phyloP scores from a whole-genome alignment of 2,797 vertebrate species.

The Pelobates cultripes region DNA sequence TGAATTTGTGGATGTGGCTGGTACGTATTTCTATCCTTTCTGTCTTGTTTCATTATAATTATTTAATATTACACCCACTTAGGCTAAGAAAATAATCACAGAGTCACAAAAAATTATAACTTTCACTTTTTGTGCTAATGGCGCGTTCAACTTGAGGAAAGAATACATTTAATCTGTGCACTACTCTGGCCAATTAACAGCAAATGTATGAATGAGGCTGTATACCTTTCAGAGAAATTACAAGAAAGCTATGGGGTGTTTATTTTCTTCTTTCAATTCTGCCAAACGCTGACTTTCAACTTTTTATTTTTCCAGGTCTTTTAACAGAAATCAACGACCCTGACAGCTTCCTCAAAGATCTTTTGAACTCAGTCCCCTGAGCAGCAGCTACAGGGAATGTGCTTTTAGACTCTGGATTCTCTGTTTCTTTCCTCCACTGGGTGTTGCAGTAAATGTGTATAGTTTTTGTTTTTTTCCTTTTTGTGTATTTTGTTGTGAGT shows the following conservation, averaged over 20 bases:
- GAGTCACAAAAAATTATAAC: no score
- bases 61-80: neutral
- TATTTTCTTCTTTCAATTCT: no score
- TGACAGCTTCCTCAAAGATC: constrained; percentile 91
- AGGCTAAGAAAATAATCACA: no score
- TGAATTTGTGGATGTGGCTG: constrained; percentile 92
- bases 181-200: no score
- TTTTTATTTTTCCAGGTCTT: constrained; percentile 77
- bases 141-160: no score
- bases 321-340: constrained; percentile 89
- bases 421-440: constrained; percentile 57
- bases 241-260: no score
- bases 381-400: constrained; percentile 30
- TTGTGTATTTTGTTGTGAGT: constrained; percentile 9
- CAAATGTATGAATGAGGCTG: no score
- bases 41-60: neutral
- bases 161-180: no score
- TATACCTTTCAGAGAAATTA: no score
- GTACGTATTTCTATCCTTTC: constrained; percentile 70
- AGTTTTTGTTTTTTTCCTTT: neutral
- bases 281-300: neutral
- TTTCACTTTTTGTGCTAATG: no score
- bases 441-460: constrained; percentile 51
- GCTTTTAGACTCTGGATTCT: constrained; percentile 57
- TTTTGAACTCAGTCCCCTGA: constrained; percentile 95